These are phyloP conservation scores for Drosophila koepferae DNA, from an alignment of 2,888 invertebrate genomes.

Conservation along the genomic window DNA sequence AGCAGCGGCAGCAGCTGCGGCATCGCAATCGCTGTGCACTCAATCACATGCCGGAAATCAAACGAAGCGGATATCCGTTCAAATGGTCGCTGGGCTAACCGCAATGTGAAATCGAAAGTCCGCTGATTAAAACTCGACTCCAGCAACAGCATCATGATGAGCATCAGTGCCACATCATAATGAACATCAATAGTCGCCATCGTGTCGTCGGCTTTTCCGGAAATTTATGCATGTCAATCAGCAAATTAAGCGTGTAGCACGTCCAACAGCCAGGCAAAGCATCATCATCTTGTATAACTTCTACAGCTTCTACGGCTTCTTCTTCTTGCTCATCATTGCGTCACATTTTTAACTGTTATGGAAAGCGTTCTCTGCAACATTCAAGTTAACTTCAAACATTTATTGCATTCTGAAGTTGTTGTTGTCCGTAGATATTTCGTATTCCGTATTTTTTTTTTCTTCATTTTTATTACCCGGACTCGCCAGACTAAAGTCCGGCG, in stretches of 20 bases:
- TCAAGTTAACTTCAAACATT: constrained; percentile 70
- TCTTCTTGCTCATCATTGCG: constrained; percentile 36
- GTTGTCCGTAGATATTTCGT: constrained; percentile 37
- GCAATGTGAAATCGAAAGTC: constrained; percentile 78
- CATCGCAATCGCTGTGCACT: constrained; percentile 62
- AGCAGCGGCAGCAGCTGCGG: constrained; percentile 16
- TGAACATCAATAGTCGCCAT: constrained; percentile 38
- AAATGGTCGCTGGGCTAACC: constrained; percentile 68
- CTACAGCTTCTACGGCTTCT: constrained; percentile 4
- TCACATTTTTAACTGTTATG: constrained; percentile 49
- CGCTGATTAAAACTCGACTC: constrained; percentile 75
- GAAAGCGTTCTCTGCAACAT: constrained; percentile 50
- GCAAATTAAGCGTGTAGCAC: constrained; percentile 62
- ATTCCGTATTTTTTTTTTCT: constrained; percentile 56
- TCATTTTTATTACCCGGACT: constrained; percentile 62
- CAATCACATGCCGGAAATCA: constrained; percentile 81
- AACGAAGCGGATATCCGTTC: constrained; percentile 77
- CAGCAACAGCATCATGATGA: constrained; percentile 12
- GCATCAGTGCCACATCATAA: neutral
- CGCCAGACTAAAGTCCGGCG: constrained; percentile 77
- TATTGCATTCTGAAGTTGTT: constrained; percentile 68
- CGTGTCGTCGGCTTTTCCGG: constrained; percentile 65
- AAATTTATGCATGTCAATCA: constrained; percentile 79
- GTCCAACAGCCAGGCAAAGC: constrained; percentile 7
- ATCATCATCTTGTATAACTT: constrained; percentile 1